Evolutionary conservation across 2,888 invertebrate genomes (phyloP), one percentile per base, ranked within the genome.

Genomic region (Bellardia pandia): DNA sequence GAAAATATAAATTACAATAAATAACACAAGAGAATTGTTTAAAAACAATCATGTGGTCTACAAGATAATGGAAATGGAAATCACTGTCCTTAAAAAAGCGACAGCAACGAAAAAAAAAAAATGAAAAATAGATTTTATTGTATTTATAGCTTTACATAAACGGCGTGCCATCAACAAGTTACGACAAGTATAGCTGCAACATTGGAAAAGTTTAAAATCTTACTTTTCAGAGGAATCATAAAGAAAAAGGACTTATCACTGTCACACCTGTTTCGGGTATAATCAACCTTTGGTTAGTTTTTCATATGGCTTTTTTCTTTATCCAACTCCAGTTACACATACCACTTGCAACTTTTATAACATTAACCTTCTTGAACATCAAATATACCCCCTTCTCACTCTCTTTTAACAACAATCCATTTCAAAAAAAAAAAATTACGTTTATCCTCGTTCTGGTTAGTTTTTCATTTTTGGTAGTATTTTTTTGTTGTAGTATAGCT

Each of bases 121-220:
- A 51, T 4, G 0, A 56, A 23, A 56, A 8, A 66, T 13, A 66
- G 58, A 81, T 81, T 75, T 81, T 16, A 68, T 74, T 56, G 81
- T 66, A 81, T 81, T 68, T 81, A 81, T 81, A 66, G 74, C 68
- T 74, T 81, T 42, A 69, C 68, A 82, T 75, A 69, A 76, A 69
- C 75, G 62, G 51, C 69, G 75, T 76, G 69, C 62, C 82, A 82
- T 82, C 82, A 82, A 82, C 82, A 82, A 82, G 82, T 82, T 82
- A 76, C 75, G 37, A 48, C 60, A 40, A 40, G 51, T 79, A 53
- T 48, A 62, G 48, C 23, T 30, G 3, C 9, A 9, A 56, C 7
- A 23, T 56, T 56, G 56, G 8, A 56, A 56, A 56, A 9, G 16
- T 23, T 56, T 56, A 23, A 23, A 56, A 56, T 56, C 56, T 56